Base-by-base conservation (phyloP, 1,140 invertebrate genomes). In the Papilio polytes region DNA sequence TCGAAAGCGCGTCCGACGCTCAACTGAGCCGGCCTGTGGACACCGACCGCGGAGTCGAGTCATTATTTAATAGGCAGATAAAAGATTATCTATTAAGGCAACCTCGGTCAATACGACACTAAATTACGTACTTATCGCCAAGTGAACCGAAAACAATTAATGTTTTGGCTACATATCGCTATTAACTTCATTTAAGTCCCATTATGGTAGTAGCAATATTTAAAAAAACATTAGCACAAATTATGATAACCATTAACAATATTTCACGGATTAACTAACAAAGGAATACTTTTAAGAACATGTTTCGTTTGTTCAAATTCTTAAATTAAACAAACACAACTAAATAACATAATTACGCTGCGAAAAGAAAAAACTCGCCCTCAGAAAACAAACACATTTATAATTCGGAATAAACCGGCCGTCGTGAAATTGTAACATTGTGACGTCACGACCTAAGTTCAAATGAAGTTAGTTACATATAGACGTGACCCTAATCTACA, bases 1-100 rank as follows among this genome's bases (percentile, higher is more conserved):
- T 77, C 84, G 84, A 70, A 81, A 84, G 79, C 77, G 77, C 63
- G 80, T 59, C 31, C 22, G 18, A 20, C 84, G 53, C 83, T 86
- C 88, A 85, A 80, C 76, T 76, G 44, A 80, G 84, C 53, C 84
- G 81, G 85, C 48, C 18, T 86, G 83, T 90, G 88, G 77, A 84
- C 85, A 84, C 59, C 66, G 85, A 81, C 81, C 86, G 85, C 84
- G 81, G 83, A 73, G 83, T 79, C 80, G 85, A 31, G 88, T 93
- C 91, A 92, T 93, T 93, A 92, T 91, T 94, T 93, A 94, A 93
- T 94, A 91, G 88, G 81, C 90, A 91, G 93, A 94, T 94, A 93
- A 94, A 94, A 93, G 91, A 94, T 93, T 93, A 94, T 91, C 92
- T 94, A 92, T 92, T 91, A 88, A 92, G 86, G 82, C 88, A 91